Evolutionary conservation across 1,140 invertebrate genomes (phyloP).

Genomic region (Lordiphosa collinella): DNA sequence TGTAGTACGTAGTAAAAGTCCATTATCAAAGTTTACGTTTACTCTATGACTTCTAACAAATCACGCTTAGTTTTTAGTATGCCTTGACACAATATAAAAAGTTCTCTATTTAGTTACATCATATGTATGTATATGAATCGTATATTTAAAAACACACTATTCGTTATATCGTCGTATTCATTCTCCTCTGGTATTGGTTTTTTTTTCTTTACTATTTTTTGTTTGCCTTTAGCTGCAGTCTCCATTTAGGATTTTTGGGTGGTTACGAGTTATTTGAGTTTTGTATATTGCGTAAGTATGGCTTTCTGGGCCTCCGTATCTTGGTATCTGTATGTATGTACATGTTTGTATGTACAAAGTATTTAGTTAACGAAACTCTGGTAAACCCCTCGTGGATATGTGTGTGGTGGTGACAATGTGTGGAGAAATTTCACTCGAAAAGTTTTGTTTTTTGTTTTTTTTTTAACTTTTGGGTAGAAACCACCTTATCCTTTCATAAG

Average conservation of each 20-base stretch:
- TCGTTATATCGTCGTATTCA: constrained; percentile 33
- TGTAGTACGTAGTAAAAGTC: constrained; percentile 64
- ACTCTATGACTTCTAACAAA: constrained; percentile 18
- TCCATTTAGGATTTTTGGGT: constrained; percentile 75
- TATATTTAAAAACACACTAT: constrained; percentile 63
- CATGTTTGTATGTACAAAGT: constrained; percentile 37
- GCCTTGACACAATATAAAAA: constrained; percentile 70
- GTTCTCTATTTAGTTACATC: constrained; percentile 63
- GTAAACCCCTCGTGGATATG: constrained; percentile 43
- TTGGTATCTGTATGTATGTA: constrained; percentile 38
- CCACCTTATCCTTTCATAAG: neutral
- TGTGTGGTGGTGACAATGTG: constrained; percentile 12
- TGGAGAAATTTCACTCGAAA: neutral
- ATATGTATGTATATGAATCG: constrained; percentile 48
- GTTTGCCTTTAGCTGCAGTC: constrained; percentile 63
- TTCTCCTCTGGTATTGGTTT: constrained; percentile 3
- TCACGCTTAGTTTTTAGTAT: constrained; percentile 35
- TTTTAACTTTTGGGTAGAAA: neutral
- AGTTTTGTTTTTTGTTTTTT: no score
- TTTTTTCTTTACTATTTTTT: constrained; percentile 16
- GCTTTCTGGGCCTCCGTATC: constrained; percentile 37
- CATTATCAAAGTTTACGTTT: constrained; percentile 66
- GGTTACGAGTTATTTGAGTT: constrained; percentile 74
- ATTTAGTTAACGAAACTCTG: constrained; percentile 6
- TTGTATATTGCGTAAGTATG: constrained; percentile 59